Percentiles rank a stretch among this genome's conserved stretches.
Evolutionary conservation across 1,140 invertebrate genomes (phyloP).

Genomic region (Atopsyche davidsoni): DNA sequence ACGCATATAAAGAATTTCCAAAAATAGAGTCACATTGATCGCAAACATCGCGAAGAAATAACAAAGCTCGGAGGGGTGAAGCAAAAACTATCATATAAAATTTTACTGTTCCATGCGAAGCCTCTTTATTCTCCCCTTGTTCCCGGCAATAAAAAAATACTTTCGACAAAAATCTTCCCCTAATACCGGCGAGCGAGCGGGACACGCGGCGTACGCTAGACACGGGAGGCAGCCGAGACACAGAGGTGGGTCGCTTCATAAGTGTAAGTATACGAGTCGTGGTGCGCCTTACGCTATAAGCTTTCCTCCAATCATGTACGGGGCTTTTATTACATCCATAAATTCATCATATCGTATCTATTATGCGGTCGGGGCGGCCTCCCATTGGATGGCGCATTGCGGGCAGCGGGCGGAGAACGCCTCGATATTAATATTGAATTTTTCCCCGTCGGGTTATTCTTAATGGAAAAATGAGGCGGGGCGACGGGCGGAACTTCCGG

Average conservation of each 20-base stretch:
- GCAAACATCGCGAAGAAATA: no score
- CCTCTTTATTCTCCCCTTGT: slow-evolving; percentile 11
- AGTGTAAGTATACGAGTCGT: no score
- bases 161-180: slow-evolving; percentile 29
- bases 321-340: slow-evolving; percentile 58
- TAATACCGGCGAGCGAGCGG: slow-evolving; percentile 14
- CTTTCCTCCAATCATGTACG: slow-evolving; percentile 49
- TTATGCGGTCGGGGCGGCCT: slow-evolving; percentile 36
- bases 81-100: slow-evolving; percentile 23
- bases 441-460: slow-evolving; percentile 41
- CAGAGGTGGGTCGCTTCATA: no score
- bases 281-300: no score
- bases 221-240: no score
- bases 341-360: slow-evolving; percentile 52
- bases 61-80: no score
- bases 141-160: slow-evolving; percentile 22
- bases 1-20: no score
- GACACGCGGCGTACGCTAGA: no score
- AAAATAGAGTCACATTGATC: no score
- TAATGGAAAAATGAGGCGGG: slow-evolving; percentile 20
- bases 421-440: slow-evolving; percentile 59
- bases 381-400: slow-evolving; percentile 45
- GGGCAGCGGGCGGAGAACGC: slow-evolving; percentile 47
- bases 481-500: no score
- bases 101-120: slow-evolving; percentile 18